Evolutionary conservation across 2,888 invertebrate genomes (phyloP), one percentile per base, ranked within the genome.

Genomic region (Drosophila mimetica): DNA sequence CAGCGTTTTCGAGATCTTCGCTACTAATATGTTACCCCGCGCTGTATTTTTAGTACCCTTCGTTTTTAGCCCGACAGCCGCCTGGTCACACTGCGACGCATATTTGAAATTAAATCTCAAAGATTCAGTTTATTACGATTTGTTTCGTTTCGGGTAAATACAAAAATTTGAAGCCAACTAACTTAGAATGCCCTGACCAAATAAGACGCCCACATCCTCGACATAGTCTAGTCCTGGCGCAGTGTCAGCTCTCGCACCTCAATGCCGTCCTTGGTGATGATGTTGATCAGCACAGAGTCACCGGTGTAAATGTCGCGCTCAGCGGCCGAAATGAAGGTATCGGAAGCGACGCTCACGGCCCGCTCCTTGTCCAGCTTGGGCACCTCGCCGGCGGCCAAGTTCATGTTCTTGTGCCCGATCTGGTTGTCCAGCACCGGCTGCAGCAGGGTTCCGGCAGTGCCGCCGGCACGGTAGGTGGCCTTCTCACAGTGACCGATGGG

Each of bases 251-350:
- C 90, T 94, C 94, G 90, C 4, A 94, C 94, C 74, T 94, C 93
- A 65, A 97, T 93, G 1, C 98, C 98, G 92, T 95, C 96, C 79
- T 96, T 96, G 16, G 97, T 98, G 77, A 99, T 96, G 71, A 98
- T 93, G 81, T 96, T 94, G 76, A 99, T 96, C 67, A 94, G 93
- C 79, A 99, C 95, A 64, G 95, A 95, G 93, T 99, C 99, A 50
- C 99, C 99, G 63, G 99, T 99, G 89, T 98, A 96, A 88, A 99
- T 99, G 91, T 99, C 99, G 89, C 99, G 94, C 91, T 99, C 99
- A 1, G 99, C 97, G 4, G 99, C 99, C 57, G 99, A 97, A 81
- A 98, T 97, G 91, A 99, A 99, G 0, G 97, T 97, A 93, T 99
- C 99, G 89, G 97, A 98, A 41, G 99, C 93, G 32, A 99, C 93